A percentile compares a stretch with the other conserved stretches of the same genome.
Conservation (phyloP, 2,888 invertebrate species). For the Steinernema hermaphroditum region DNA sequence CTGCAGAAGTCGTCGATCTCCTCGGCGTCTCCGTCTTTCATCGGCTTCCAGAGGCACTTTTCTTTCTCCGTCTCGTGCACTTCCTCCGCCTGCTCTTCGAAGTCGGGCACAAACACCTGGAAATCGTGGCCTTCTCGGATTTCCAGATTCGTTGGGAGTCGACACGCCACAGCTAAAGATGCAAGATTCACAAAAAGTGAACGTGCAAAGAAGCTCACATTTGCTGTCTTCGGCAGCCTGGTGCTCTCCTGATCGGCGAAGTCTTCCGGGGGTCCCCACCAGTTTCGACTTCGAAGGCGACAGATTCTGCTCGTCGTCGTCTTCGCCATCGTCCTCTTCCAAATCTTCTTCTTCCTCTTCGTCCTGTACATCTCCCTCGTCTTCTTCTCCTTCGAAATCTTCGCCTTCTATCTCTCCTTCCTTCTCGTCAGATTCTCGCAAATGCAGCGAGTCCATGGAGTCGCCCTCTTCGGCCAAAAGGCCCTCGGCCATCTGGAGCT, state of each 20-base stretch:
- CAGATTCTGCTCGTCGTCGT: neutral
- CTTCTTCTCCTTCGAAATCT: neutral
- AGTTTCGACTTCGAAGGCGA: neutral
- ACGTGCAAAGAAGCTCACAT: neutral
- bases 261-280: neutral
- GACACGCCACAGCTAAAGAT: neutral
- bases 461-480: neutral
- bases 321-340: neutral
- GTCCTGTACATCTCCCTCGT: too few species aligned
- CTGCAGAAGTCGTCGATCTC: neutral
- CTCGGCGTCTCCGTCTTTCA: neutral
- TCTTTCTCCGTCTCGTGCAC: neutral
- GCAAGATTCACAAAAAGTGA: neutral
- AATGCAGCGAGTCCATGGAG: neutral
- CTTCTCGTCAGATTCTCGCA: too few species aligned
- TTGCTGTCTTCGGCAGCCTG: neutral
- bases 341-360: neutral
- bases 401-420: too few species aligned
- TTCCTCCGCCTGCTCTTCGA: neutral
- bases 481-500: neutral
- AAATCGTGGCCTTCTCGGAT: constrained; percentile 6
- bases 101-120: neutral
- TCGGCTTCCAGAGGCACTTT: constrained; percentile 8
- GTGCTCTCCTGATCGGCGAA: neutral
- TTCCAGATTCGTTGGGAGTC: neutral